These are phyloP conservation scores for Agrotis segetum DNA, from an alignment of 2,888 invertebrate genomes.

Conservation along the genomic window DNA sequence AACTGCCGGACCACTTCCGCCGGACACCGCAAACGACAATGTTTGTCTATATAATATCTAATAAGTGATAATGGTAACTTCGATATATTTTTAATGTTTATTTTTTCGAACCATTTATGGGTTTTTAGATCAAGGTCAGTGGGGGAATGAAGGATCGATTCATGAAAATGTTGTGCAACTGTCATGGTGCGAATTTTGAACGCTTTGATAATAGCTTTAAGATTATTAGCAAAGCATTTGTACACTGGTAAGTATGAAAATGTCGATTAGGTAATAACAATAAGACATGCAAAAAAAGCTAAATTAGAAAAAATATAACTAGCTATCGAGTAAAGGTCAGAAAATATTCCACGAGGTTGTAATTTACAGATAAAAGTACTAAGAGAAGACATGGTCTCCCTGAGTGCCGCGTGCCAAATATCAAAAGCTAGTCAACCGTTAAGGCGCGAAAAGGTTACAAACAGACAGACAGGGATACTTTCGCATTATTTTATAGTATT, in stretches of 20 bases:
- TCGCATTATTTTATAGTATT: not conserved
- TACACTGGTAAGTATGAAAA: not conserved
- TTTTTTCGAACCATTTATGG: conserved; percentile 29
- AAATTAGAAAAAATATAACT: not conserved
- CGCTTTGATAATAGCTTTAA: not conserved
- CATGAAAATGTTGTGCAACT: not conserved
- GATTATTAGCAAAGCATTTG: not conserved
- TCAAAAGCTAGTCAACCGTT: no score
- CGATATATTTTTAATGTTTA: conserved; percentile 18
- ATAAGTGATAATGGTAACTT: conserved; percentile 55
- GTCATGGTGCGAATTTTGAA: not conserved
- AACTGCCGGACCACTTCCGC: conserved; percentile 84
- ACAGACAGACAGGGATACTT: not conserved
- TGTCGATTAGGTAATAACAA: no score
- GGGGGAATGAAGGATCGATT: not conserved
- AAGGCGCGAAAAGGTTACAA: no score
- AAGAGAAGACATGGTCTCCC: no score
- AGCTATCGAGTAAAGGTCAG: no score
- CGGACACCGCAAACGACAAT: conserved; percentile 82
- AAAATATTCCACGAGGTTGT: no score
- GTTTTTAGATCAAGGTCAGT: conserved; percentile 55
- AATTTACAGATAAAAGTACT: no score
- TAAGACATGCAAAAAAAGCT: not conserved
- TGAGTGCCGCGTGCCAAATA: no score
- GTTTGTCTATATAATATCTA: conserved; percentile 62